Evolutionary conservation across 1,140 invertebrate species (phyloP), one percentile per base, ranked within the genome.

Genomic region (Pygmarrhopalites habei): DNA sequence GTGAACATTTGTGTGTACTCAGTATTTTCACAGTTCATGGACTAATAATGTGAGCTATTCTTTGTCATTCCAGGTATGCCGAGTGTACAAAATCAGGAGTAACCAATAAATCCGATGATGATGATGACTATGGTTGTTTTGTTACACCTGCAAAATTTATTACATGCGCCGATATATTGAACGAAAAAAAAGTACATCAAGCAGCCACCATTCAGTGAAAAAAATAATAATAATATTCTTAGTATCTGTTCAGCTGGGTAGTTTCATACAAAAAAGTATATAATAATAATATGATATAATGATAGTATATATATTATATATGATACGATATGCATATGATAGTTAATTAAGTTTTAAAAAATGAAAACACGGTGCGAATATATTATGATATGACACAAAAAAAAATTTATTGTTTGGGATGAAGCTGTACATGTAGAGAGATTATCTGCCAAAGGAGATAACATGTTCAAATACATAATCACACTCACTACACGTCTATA

Each of bases 31-130:
- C n/a, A n/a, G n/a, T n/a, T n/a, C n/a, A n/a, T n/a, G n/a, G n/a
- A n/a, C n/a, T n/a, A n/a, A n/a, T n/a, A n/a, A n/a, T n/a, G n/a
- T n/a, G n/a, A n/a, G n/a, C n/a, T n/a, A n/a, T n/a, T n/a, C n/a
- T n/a, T n/a, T n/a, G n/a, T n/a, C n/a, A 5, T 53, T 53, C 23
- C 51, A 53, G 15, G 14, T 19, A 25, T 26, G 21, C 23, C 28
- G 21, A 15, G 51, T 53, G 28, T 53, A 17, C 51, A 28, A 28
- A n/a, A 30, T 53, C 58, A 41, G 12, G 55, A 57, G 25, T 57
- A 57, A 57, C 19, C 14, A 41, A 23, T 41, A 43, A 30, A 57
- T 35, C n/a, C 17, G n/a, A n/a, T n/a, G n/a, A n/a, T n/a, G n/a
- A n/a, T n/a, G n/a, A n/a, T n/a, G n/a, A n/a, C n/a, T n/a, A n/a